These are phyloP conservation scores for Coelopa pilipes DNA, from an alignment of 2,888 invertebrate genomes.

Conservation along the genomic window DNA sequence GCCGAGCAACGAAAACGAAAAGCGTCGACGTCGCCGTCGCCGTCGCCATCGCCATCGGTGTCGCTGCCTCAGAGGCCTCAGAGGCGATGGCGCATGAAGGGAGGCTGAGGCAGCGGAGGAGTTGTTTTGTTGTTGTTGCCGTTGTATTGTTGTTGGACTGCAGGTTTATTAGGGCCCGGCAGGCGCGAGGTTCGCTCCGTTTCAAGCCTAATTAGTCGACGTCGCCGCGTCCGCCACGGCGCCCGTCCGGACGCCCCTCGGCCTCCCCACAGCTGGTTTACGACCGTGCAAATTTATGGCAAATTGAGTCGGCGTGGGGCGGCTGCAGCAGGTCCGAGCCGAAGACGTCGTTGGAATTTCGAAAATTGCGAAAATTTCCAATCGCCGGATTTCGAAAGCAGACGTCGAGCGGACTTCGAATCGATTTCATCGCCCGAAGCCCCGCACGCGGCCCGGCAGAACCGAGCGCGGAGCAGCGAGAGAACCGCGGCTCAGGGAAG, in stretches of 20 bases:
- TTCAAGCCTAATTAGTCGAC: constrained; percentile 18
- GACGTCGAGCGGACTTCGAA: too few species aligned
- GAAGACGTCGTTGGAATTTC: neutral
- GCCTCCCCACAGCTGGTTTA: constrained; percentile 2
- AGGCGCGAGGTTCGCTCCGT: neutral
- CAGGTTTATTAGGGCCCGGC: neutral
- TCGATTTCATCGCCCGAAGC: too few species aligned
- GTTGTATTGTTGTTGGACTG: neutral
- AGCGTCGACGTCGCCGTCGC: neutral
- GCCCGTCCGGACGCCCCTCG: neutral
- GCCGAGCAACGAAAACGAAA: neutral
- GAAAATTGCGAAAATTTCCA: too few species aligned
- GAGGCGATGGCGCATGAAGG: neutral
- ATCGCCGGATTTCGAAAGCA: too few species aligned
- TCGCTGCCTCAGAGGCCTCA: neutral
- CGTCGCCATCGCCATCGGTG: neutral
- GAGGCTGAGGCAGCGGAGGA: neutral
- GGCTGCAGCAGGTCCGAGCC: neutral
- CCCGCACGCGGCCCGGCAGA: too few species aligned
- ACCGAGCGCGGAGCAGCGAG: too few species aligned
- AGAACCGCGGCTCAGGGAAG: too few species aligned
- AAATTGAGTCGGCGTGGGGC: constrained; percentile 8
- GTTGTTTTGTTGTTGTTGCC: neutral
- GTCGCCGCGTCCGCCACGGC: neutral
- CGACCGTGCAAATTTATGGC: constrained; percentile 11